Percentiles rank a stretch among this genome's conserved stretches.
Conservation (phyloP, 1,140 invertebrate genomes). For the Cyrtorhinus lividipennis region DNA sequence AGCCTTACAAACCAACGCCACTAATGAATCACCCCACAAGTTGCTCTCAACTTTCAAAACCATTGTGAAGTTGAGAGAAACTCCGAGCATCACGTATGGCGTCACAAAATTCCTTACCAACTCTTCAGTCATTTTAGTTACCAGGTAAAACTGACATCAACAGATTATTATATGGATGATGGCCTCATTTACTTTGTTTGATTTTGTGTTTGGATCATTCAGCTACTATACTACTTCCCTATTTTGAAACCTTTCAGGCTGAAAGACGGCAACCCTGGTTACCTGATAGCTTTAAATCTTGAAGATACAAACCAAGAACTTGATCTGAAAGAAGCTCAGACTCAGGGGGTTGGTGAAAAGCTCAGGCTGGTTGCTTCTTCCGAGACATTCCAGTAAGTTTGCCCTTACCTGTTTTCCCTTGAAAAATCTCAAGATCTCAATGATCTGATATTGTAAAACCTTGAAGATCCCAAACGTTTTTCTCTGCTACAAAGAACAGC, state of each 20-base stretch:
- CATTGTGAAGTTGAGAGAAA: background rate
- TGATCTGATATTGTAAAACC: too few species aligned
- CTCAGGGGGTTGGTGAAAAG: background rate
- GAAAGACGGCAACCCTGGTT: background rate
- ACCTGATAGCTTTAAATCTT: background rate
- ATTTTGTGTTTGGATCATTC: background rate
- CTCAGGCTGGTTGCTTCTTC: background rate
- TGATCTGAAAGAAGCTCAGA: background rate
- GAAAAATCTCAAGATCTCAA: too few species aligned
- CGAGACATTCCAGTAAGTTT: background rate
- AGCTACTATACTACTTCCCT: background rate
- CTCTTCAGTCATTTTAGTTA: background rate
- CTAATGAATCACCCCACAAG: background rate
- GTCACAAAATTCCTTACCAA: background rate
- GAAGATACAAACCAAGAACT: background rate
- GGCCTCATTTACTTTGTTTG: too few species aligned
- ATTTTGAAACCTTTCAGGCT: background rate
- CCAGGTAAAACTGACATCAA: too few species aligned
- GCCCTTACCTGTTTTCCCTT: too few species aligned
- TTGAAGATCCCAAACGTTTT: too few species aligned
- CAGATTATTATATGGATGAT: too few species aligned
- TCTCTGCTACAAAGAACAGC: too few species aligned
- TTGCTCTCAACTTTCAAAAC: slow-evolving; percentile 10
- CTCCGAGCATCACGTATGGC: slow-evolving; percentile 11
- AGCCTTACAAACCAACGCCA: too few species aligned